A percentile compares a stretch with the other conserved stretches of the same genome.
These are phyloP conservation scores for Pygoscelis antarcticus DNA, from an alignment of 2,113 vertebrate species.

Conservation along the genomic window DNA sequence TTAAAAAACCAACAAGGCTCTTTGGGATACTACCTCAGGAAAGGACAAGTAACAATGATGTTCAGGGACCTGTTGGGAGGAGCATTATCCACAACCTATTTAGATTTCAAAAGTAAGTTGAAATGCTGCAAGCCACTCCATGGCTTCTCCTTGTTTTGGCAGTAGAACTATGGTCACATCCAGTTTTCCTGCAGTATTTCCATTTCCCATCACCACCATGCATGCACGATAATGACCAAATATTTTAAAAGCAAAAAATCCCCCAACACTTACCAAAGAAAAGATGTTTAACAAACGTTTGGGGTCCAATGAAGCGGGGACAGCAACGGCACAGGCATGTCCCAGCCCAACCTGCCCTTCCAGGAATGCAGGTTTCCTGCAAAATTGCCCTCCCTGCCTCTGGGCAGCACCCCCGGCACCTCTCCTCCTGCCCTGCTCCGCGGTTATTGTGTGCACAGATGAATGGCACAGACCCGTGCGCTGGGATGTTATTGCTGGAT, in stretches of 20 bases:
- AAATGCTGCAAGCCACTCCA: neutral
- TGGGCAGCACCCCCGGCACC: constrained; percentile 36
- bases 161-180: neutral
- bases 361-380: constrained; percentile 36
- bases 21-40: neutral
- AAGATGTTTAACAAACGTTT: neutral
- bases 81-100: neutral
- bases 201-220: neutral
- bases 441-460: neutral
- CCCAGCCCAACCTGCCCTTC: constrained; percentile 41
- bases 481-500: constrained; percentile 58
- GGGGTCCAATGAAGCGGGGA: neutral
- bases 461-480: neutral
- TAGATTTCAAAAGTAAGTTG: neutral
- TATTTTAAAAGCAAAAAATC: neutral
- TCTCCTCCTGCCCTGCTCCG: neutral
- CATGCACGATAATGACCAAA: accelerated
- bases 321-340: neutral
- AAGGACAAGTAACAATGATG: neutral
- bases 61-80: neutral
- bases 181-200: neutral
- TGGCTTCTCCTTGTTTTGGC: neutral
- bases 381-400: neutral
- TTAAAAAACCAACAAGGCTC: accelerated
- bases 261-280: constrained; percentile 5